Evolutionary conservation across 2,797 vertebrate genomes (phyloP).

Genomic region (Brachyrhaphis roseni): DNA sequence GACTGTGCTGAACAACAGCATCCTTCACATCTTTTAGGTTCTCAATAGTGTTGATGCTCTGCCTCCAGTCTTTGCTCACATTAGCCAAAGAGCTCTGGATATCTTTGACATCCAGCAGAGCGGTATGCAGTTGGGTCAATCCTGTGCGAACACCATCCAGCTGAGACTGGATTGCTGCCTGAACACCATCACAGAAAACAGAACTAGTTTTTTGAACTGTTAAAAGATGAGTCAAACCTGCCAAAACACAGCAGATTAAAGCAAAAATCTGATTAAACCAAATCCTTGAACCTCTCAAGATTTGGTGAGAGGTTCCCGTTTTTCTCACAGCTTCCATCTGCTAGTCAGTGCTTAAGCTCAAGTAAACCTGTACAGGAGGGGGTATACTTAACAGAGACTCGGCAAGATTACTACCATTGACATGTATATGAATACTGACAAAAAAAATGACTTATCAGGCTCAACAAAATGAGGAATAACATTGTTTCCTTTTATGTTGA

Average conservation of each 20-base stretch:
- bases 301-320: background rate
- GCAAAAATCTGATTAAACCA: background rate
- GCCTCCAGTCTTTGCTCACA: slow-evolving; percentile 97
- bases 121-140: slow-evolving; percentile 94
- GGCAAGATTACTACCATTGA: background rate
- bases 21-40: slow-evolving; percentile 96
- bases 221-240: background rate
- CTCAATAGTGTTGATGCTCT: slow-evolving; percentile 97
- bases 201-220: background rate
- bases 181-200: background rate
- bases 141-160: slow-evolving; percentile 95
- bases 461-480: background rate
- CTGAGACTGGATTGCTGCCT: slow-evolving; percentile 99
- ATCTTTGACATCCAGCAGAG: slow-evolving; percentile 92
- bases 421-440: background rate
- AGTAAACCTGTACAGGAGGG: background rate
- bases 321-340: background rate
- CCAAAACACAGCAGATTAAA: background rate
- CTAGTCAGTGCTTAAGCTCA: background rate
- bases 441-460: background rate
- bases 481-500: background rate
- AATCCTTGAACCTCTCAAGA: no score
- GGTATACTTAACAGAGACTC: background rate
- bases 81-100: slow-evolving; percentile 92
- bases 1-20: slow-evolving; percentile 95